Percentiles rank a stretch among this genome's conserved stretches.
These are phyloP conservation scores for Neodiprion pinetum DNA, from an alignment of 1,140 invertebrate genomes.

Conservation along the genomic window DNA sequence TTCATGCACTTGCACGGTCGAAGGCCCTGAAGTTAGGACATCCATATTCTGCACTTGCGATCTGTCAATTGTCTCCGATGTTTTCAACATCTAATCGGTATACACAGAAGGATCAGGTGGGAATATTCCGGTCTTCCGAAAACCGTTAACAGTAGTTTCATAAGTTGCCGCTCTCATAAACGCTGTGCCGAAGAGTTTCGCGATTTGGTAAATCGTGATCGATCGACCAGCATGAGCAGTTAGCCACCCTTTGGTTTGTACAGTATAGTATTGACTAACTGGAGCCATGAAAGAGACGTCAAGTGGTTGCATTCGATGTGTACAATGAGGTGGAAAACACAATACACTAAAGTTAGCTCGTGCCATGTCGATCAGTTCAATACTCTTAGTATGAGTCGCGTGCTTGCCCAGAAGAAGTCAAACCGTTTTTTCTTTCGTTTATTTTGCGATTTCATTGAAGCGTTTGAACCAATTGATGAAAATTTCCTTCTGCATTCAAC, in stretches of 20 bases:
- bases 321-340: constrained; percentile 45
- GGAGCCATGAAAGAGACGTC: constrained; percentile 45
- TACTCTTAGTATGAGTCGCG: constrained; percentile 37
- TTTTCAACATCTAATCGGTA: constrained; percentile 30
- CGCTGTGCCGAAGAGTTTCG: constrained; percentile 38
- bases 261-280: constrained; percentile 46
- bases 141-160: constrained; percentile 42
- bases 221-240: constrained; percentile 36
- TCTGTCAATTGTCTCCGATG: constrained; percentile 17
- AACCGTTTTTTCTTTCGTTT: constrained; percentile 31
- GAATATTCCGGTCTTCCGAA: constrained; percentile 44
- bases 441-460: constrained; percentile 33
- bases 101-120: constrained; percentile 40
- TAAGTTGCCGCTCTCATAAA: constrained; percentile 45
- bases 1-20: background rate
- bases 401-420: constrained; percentile 41
- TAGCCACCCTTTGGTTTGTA: constrained; percentile 44
- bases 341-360: constrained; percentile 37
- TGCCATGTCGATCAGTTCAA: constrained; percentile 24
- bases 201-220: constrained; percentile 41
- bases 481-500: constrained; percentile 48
- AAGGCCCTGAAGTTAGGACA: background rate
- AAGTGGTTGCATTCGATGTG: constrained; percentile 49
- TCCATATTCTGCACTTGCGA: background rate
- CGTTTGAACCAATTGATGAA: constrained; percentile 46